These are phyloP conservation scores for Aphrocallistes beatrix DNA, from an alignment of 37 sponge, comb jelly and placozoan species.

Conservation along the genomic window DNA sequence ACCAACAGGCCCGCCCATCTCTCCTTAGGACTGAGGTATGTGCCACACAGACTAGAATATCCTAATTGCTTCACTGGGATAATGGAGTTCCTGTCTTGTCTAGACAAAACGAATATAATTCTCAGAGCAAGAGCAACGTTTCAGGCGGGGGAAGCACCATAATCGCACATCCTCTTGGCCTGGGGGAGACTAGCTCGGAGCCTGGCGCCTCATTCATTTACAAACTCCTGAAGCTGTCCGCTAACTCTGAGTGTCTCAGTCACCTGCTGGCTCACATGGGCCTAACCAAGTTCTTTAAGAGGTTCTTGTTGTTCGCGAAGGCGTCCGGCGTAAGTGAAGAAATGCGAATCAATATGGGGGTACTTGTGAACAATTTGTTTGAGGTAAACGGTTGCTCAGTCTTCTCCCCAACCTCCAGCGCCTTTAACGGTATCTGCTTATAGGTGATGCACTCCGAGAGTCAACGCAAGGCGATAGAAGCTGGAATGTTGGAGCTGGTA, in stretches of 20 bases:
- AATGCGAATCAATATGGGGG: neutral
- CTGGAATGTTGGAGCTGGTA: constrained; percentile 57
- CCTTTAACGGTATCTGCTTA: too few relatives aligned
- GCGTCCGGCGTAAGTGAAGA: neutral
- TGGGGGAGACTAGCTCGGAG: neutral
- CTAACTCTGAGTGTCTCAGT: constrained; percentile 54
- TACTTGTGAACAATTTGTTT: neutral
- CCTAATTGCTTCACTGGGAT: neutral
- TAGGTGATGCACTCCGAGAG: constrained; percentile 53
- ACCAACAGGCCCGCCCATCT: neutral
- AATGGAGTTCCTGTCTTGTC: neutral
- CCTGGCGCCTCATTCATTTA: neutral
- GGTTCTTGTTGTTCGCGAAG: neutral
- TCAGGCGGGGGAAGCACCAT: neutral
- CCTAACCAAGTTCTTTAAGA: constrained; percentile 40
- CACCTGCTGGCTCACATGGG: constrained; percentile 48
- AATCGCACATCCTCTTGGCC: neutral
- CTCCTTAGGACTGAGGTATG: neutral
- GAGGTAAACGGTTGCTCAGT: neutral
- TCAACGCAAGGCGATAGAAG: constrained; percentile 45
- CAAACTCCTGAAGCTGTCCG: constrained; percentile 29
- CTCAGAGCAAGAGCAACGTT: constrained; percentile 2
- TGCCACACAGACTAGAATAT: neutral
- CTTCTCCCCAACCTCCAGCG: too few relatives aligned
- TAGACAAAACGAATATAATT: neutral